Evolutionary conservation across 2,797 vertebrate genomes (phyloP), one percentile per base, ranked within the genome.

Genomic region (Poeciliopsis infans): DNA sequence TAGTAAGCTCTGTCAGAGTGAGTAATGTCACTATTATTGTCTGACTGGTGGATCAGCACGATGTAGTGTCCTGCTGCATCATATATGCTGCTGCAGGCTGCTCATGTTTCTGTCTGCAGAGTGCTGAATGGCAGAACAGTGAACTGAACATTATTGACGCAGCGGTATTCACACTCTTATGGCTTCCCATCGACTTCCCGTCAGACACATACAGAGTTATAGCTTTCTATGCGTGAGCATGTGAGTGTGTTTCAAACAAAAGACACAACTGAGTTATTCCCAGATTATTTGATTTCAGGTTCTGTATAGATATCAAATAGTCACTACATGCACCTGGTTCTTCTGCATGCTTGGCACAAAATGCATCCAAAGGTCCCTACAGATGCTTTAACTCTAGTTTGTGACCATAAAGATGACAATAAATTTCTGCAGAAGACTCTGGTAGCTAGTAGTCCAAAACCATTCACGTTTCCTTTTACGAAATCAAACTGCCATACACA

Each of bases 81-180:
- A 89, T 86, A 80, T 82, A 80, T 75, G 92, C 74, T 77, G 82
- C 87, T 78, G 85, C 85, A 77, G 85, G 74, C 82, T 71, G 80
- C 89, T 91, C 79, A 43, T 83, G 84, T 85, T 89, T 83, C 86
- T 80, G 76, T 87, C 81, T 81, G 86, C 83, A 89, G 81, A 90
- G 75, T 87, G 91, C 90, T 91, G 93, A 94, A 90, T 87, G 89
- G 87, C 88, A 91, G 85, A 92, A 90, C 81, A 81, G 88, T 84
- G 79, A 89, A 83, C 83, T 83, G 84, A 87, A 90, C 87, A 86
- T 85, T 93, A 94, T 93, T 85, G 92, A 94, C 87, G 83, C 82
- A 77, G 87, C 64, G 77, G 89, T 90, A 89, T 92, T 90, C 93
- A 88, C 90, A 91, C 89, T 89, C 86, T 91, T 89, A 89, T 86